Evolutionary conservation across 2,888 invertebrate species (phyloP), one percentile per base, ranked within the genome.

Genomic region (Chorisops tibialis): DNA sequence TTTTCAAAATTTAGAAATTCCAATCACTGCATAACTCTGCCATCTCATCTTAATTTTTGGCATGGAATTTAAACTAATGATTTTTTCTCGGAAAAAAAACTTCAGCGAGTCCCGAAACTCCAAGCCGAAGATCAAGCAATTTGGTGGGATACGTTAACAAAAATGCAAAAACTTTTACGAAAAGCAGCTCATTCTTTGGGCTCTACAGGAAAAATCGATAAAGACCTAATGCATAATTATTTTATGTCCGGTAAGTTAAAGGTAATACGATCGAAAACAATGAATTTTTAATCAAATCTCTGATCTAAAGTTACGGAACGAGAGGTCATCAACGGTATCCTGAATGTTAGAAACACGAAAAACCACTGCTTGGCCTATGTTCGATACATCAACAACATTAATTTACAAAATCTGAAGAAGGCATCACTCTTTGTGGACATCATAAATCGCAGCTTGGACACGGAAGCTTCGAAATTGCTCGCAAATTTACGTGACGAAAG

Each of bases 131-230:
- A 98, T 75, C 96, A 97, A 74, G 93, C 91, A 0, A 86, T 93
- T 21, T 98, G 98, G 97, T 98, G 97, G 98, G 96, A 96, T 72
- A 96, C 94, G 0, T 84, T 98, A 62, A 87, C 87, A 39, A 96
- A 95, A 77, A 93, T 98, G 87, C 97, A 97, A 78, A 94, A 94
- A 74, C 80, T 97, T 18, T 86, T 98, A 67, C 81, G 97, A 9
- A 97, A 96, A 79, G 94, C 96, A 0, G 89, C 96, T 0, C 85
- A 86, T 30, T 91, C 93, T n/a, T 81, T 96, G 14, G 89, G 85
- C 72, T 88, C 89, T 58, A 82, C 87, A 67, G 92, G 90, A 5
- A 91, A 91, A 77, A 89, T 98, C 73, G 91, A 91, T 70, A 88
- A 92, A 69, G 96, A 96, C 59, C 88, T 89, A 1, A 95, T 93